Percentiles rank a stretch among this genome's conserved stretches.
phyloP scores from a whole-genome alignment of 2,113 vertebrate genomes.

The Melanerpes formicivorus region DNA sequence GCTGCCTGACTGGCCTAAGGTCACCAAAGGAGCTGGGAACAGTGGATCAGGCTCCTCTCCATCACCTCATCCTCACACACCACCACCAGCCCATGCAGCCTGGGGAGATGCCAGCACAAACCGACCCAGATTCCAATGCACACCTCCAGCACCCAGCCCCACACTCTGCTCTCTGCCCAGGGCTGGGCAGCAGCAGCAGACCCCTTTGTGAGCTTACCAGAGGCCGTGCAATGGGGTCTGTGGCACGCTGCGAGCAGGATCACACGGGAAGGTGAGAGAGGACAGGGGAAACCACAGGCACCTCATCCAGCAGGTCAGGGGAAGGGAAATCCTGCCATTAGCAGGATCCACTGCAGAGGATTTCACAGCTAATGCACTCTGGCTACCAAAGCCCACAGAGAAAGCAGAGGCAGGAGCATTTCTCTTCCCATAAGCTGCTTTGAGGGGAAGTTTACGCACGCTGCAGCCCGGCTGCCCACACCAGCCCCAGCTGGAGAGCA shows the following conservation, averaged over 20 bases:
- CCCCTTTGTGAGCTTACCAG: background rate
- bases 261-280: background rate
- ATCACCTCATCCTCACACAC: rapidly evolving
- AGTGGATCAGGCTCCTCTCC: background rate
- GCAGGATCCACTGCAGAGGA: background rate
- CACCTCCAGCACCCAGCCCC: background rate
- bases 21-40: background rate
- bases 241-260: rapidly evolving
- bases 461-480: background rate
- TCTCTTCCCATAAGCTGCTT: background rate
- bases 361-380: conserved; percentile 1
- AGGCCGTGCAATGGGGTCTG: rapidly evolving
- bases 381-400: background rate
- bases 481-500: background rate
- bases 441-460: background rate
- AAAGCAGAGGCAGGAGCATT: background rate
- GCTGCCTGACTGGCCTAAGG: background rate
- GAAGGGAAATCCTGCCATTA: background rate
- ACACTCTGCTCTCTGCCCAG: background rate
- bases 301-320: background rate
- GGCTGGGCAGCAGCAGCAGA: rapidly evolving
- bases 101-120: background rate
- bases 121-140: rapidly evolving
- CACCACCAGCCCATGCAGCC: background rate
- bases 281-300: background rate